These are phyloP conservation scores for Falcunculus frontatus DNA, from an alignment of 2,113 vertebrate species.

Conservation along the genomic window DNA sequence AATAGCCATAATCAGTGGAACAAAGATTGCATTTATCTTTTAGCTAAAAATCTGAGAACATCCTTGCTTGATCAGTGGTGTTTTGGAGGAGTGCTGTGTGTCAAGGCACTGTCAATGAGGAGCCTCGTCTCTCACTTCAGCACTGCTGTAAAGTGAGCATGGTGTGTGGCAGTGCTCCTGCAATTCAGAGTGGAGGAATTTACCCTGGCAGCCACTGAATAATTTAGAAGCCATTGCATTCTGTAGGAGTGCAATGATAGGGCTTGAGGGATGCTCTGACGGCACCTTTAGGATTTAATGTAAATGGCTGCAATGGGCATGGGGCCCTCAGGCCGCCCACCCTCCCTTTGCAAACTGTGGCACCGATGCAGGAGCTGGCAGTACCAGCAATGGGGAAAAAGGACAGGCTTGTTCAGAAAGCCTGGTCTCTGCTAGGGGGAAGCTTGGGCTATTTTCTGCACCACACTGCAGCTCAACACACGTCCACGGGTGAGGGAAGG, in stretches of 20 bases:
- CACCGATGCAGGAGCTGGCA: not conserved
- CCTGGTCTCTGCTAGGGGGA: not conserved
- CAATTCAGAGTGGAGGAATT: not conserved
- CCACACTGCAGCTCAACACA: not conserved
- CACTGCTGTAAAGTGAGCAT: not conserved
- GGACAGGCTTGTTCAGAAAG: not conserved
- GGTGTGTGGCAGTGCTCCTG: not conserved
- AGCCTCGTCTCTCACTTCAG: not conserved
- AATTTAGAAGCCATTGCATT: not conserved
- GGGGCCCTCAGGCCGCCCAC: rapidly evolving
- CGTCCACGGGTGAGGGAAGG: not conserved
- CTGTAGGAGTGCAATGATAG: not conserved
- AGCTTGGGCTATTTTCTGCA: not conserved
- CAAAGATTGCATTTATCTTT: not conserved
- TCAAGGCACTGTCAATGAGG: rapidly evolving
- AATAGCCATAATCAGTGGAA: not conserved
- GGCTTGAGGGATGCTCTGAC: not conserved
- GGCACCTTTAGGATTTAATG: not conserved
- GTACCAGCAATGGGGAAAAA: not conserved
- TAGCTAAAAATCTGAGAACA: not conserved
- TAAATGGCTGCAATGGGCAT: not conserved
- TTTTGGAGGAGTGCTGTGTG: not conserved
- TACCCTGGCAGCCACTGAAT: not conserved
- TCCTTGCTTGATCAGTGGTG: not conserved
- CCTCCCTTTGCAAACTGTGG: not conserved